These are phyloP conservation scores for Julus scanicus DNA, from an alignment of 2,888 invertebrate genomes.

Conservation along the genomic window DNA sequence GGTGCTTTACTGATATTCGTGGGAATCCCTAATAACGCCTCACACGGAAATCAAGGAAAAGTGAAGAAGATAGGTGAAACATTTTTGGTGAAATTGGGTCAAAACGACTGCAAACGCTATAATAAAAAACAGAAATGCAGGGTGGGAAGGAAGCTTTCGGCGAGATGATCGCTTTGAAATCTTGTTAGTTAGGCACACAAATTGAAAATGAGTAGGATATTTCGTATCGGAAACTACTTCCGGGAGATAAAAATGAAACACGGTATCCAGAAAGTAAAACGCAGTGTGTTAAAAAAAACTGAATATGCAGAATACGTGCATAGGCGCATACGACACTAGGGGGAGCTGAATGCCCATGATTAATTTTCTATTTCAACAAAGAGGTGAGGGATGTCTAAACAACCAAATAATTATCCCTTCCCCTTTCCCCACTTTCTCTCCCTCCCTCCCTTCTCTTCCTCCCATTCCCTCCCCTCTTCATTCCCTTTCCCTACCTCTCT, in stretches of 20 bases:
- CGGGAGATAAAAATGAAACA: not conserved
- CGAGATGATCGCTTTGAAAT: not conserved
- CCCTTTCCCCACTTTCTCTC: no score
- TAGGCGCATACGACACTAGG: no score
- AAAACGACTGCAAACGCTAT: not conserved
- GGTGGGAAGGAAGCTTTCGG: not conserved
- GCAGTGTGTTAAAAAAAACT: not conserved
- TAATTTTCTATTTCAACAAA: no score
- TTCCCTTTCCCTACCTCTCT: no score
- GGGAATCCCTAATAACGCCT: constrained; percentile 10
- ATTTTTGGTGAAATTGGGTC: not conserved
- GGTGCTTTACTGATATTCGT: not conserved
- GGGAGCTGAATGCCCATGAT: no score
- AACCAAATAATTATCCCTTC: no score
- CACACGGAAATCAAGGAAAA: not conserved
- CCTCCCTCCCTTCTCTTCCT: no score
- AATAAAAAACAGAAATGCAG: constrained; percentile 14
- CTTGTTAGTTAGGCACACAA: not conserved
- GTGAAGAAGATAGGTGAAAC: not conserved
- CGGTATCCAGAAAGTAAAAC: not conserved
- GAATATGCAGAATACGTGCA: no score
- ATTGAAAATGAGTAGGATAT: not conserved
- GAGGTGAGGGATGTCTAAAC: no score
- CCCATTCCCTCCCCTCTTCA: no score
- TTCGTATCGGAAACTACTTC: not conserved